These are phyloP conservation scores for Lomographa bimaculata DNA, from an alignment of 2,888 invertebrate species.

Conservation along the genomic window DNA sequence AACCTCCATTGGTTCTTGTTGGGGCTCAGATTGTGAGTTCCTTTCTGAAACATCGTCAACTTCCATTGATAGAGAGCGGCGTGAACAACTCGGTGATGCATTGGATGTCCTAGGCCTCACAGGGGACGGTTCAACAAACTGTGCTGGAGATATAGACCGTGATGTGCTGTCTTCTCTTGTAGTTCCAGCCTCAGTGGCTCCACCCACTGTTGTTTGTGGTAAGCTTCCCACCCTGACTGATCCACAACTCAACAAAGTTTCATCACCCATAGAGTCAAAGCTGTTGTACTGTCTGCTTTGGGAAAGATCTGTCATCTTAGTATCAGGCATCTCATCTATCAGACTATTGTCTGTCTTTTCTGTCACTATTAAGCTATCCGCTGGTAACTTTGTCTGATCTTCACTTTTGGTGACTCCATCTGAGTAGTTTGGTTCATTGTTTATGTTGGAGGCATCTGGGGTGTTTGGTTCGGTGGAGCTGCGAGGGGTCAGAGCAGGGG, in stretches of 20 bases:
- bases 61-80: slow-evolving; percentile 76
- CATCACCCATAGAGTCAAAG: slow-evolving; percentile 78
- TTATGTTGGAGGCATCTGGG: slow-evolving; percentile 58
- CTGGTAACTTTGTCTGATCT: slow-evolving; percentile 68
- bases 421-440: slow-evolving; percentile 68
- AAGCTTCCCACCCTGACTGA: slow-evolving; percentile 69
- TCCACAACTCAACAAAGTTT: slow-evolving; percentile 72
- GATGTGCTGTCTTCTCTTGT: slow-evolving; percentile 72
- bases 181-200: slow-evolving; percentile 58
- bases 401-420: slow-evolving; percentile 65
- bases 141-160: slow-evolving; percentile 72
- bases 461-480: slow-evolving; percentile 60
- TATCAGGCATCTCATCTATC: slow-evolving; percentile 78
- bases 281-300: slow-evolving; percentile 78
- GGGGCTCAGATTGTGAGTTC: slow-evolving; percentile 70
- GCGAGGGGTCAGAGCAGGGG: slow-evolving; percentile 50
- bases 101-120: slow-evolving; percentile 61
- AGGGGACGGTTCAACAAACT: slow-evolving; percentile 75
- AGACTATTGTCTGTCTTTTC: slow-evolving; percentile 76
- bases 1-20: slow-evolving; percentile 77
- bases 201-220: slow-evolving; percentile 64
- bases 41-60: slow-evolving; percentile 76
- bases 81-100: slow-evolving; percentile 75
- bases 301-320: slow-evolving; percentile 79
- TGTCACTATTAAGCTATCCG: slow-evolving; percentile 76